Base-by-base conservation (phyloP, 2,797 vertebrate species). In the Cirrhinus molitorella region DNA sequence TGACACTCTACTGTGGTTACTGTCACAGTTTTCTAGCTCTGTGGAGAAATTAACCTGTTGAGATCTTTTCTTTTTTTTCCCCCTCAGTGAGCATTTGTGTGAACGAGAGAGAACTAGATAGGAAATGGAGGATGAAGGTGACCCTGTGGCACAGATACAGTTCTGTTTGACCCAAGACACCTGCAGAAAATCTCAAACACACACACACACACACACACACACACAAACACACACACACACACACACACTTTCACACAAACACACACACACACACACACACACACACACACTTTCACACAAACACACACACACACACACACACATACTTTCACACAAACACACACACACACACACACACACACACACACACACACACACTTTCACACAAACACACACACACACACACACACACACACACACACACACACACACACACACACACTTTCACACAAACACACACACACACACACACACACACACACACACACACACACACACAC, bases 91-190 rank as follows among this genome's bases (percentile, higher is more conserved):
- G 55, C 0, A 3, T 25, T 19, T 77, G 74, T 61, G 55, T 63
- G 51, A 45, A 23, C 40, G 31, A 74, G 70, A 74, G 59, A 51
- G 23, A 3, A 31, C 49, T 72, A 43, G 80, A 65, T 14, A 53
- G n/a, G 80, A n/a, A 75, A 47, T 43, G n/a, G 28, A 74, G 70
- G 59, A 5, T 82, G 80, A 82, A 74, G 71, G 80, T 82, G 71
- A 82, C 80, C 80, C 59, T 55, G 28, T 65, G 45, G 70, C 80
- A 75, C 45, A 51, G 45, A 65, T 66, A 31, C 80, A 66, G n/a
- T 28, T 75, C 59, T 25, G 45, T 51, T 49, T 63, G 57, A 82
- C 80, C 57, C 57, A 40, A 68, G 74, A 59, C 83, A 79, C 75
- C 65, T 63, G 68, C 71, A 51, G 47, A 68, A 57, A 49, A 31